These are phyloP conservation scores for Puffinus mauretanicus DNA, from an alignment of 2,113 vertebrate genomes.

Conservation along the genomic window DNA sequence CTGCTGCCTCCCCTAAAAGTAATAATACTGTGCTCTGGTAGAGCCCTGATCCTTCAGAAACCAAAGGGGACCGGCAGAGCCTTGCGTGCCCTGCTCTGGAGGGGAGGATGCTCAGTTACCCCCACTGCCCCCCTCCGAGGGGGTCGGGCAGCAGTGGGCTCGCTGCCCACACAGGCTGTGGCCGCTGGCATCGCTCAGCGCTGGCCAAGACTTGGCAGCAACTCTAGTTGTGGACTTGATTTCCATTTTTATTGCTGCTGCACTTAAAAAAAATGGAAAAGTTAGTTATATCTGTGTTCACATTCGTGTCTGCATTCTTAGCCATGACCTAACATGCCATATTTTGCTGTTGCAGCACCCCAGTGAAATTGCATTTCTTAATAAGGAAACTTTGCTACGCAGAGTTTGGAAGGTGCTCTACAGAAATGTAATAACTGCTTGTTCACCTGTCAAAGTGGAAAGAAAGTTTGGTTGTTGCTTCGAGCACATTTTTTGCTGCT, in stretches of 20 bases:
- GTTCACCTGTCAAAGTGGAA: slow-evolving; percentile 15
- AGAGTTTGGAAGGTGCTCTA: neutral
- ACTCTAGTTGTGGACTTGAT: neutral
- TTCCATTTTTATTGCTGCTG: slow-evolving; percentile 44
- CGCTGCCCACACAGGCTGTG: rapidly evolving
- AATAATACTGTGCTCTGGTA: rapidly evolving
- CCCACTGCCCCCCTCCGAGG: rapidly evolving
- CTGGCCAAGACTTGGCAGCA: neutral
- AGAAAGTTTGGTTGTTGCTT: slow-evolving; percentile 16
- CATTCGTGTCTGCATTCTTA: neutral
- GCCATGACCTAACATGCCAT: neutral
- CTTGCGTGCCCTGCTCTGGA: neutral
- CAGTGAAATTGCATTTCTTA: slow-evolving; percentile 41
- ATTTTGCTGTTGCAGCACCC: neutral
- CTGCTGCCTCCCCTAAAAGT: neutral
- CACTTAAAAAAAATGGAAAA: neutral
- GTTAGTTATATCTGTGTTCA: neutral
- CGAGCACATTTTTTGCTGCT: slow-evolving; percentile 21
- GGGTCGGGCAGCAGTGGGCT: neutral
- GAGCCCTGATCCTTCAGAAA: neutral
- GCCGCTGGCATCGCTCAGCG: rapidly evolving
- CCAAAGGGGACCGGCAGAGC: neutral
- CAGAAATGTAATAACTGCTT: slow-evolving; percentile 35
- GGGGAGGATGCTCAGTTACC: neutral
- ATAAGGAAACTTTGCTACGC: neutral